These are phyloP conservation scores for Heloderma charlesbogerti DNA, from an alignment of 2,113 vertebrate species.

Conservation along the genomic window DNA sequence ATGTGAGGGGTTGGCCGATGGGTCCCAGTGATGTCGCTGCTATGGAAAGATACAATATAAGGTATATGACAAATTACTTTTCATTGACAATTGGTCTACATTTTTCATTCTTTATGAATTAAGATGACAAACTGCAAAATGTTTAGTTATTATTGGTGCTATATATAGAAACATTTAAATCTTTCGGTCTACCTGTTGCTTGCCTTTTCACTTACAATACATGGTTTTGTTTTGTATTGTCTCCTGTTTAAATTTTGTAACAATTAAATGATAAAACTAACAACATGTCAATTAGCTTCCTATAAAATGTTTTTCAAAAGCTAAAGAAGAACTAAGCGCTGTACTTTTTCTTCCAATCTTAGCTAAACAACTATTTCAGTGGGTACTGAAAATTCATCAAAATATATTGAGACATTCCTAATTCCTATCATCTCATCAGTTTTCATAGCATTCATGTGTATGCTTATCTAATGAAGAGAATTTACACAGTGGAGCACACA, in stretches of 20 bases:
- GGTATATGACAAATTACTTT: slow-evolving; percentile 38
- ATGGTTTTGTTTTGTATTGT: slow-evolving; percentile 47
- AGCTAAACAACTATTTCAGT: slow-evolving; percentile 44
- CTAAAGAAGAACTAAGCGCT: not conserved
- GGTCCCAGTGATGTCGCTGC: slow-evolving; percentile 39
- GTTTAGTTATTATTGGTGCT: not conserved
- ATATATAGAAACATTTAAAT: not conserved
- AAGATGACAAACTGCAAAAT: not conserved
- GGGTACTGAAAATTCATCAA: slow-evolving; percentile 42
- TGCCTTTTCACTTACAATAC: not conserved
- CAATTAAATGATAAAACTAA: slow-evolving; percentile 70
- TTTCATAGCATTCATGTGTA: slow-evolving; percentile 33
- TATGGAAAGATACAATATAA: slow-evolving; percentile 32
- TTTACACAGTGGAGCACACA: not conserved
- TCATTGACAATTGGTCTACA: slow-evolving; percentile 19
- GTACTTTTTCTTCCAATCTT: slow-evolving; percentile 50
- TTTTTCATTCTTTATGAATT: slow-evolving; percentile 43
- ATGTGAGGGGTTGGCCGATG: slow-evolving; percentile 37
- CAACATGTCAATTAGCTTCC: slow-evolving; percentile 60
- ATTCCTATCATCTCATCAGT: not conserved
- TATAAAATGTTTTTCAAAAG: no score
- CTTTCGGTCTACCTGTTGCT: not conserved
- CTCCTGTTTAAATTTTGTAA: slow-evolving; percentile 54
- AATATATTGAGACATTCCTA: slow-evolving; percentile 33
- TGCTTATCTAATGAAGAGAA: slow-evolving; percentile 36